These are phyloP conservation scores for Ips nitidus DNA, from an alignment of 1,140 invertebrate species.

Conservation along the genomic window DNA sequence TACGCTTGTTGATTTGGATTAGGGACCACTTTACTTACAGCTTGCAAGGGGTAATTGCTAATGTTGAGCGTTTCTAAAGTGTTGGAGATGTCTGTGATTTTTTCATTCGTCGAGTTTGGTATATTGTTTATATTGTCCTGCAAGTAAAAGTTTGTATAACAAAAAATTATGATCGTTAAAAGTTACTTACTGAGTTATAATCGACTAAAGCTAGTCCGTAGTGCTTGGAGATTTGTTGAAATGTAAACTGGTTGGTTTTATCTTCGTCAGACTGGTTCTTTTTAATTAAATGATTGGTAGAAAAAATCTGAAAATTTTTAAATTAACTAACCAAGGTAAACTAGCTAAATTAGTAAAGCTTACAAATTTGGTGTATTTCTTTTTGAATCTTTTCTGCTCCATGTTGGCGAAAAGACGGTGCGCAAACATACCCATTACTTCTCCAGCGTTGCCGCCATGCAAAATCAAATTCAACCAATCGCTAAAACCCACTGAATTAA, in stretches of 20 bases:
- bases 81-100: conserved; percentile 31
- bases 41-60: conserved; percentile 40
- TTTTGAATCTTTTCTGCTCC: conserved; percentile 16
- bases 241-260: background rate
- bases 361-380: conserved; percentile 20
- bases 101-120: too few relatives aligned
- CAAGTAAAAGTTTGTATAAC: conserved; percentile 18
- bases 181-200: conserved; percentile 41
- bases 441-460: conserved; percentile 40
- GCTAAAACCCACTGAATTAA: conserved; percentile 37
- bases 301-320: too few relatives aligned
- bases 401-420: conserved; percentile 38
- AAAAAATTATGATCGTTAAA: background rate
- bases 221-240: conserved; percentile 34
- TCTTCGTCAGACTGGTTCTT: too few relatives aligned
- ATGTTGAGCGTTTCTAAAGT: conserved; percentile 30
- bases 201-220: conserved; percentile 46
- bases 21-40: conserved; percentile 41
- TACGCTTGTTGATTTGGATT: conserved; percentile 44
- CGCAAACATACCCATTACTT: conserved; percentile 39
- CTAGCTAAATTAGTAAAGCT: background rate
- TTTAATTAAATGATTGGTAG: too few relatives aligned
- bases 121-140: conserved; percentile 19
- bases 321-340: too few relatives aligned
- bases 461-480: conserved; percentile 46